Percentiles rank a stretch among this genome's conserved stretches.
Evolutionary conservation across 2,113 vertebrate genomes (phyloP).

Genomic region (Dissostichus mawsoni): DNA sequence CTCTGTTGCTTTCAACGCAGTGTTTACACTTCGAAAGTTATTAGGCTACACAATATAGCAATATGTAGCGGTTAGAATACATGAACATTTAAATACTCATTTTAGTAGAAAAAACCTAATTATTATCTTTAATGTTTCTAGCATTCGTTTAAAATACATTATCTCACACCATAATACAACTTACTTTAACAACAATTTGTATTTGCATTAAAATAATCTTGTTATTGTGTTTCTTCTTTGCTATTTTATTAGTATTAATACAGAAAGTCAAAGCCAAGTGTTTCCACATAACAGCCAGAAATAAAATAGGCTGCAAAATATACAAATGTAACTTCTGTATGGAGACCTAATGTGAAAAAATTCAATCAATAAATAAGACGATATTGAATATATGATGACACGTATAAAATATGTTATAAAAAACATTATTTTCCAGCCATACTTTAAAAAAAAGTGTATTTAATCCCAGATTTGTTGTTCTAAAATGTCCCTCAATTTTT

Average conservation of each 20-base stretch:
- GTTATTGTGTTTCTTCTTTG: background rate
- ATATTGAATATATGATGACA: background rate
- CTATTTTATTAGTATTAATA: background rate
- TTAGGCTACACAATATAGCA: background rate
- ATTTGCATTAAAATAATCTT: background rate
- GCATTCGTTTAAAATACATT: background rate
- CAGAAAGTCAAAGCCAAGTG: background rate
- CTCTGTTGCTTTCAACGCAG: background rate
- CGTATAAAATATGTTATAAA: background rate
- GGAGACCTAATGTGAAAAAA: background rate
- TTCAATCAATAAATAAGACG: background rate
- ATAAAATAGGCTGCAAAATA: background rate
- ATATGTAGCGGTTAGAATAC: background rate
- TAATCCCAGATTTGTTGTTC: background rate
- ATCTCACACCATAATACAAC: background rate
- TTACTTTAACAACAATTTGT: too few species aligned
- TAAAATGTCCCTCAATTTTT: background rate
- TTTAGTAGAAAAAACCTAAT: background rate
- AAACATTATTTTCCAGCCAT: too few species aligned
- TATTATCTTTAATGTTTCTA: background rate
- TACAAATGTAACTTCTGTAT: background rate
- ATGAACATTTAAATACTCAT: too few species aligned
- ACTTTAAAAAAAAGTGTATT: background rate
- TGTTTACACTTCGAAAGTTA: background rate
- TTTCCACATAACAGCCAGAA: too few species aligned